A percentile compares a stretch with the other conserved stretches of the same genome.
Conservation (phyloP, 2,888 invertebrate species). For the Pseudolycoriella hygida region DNA sequence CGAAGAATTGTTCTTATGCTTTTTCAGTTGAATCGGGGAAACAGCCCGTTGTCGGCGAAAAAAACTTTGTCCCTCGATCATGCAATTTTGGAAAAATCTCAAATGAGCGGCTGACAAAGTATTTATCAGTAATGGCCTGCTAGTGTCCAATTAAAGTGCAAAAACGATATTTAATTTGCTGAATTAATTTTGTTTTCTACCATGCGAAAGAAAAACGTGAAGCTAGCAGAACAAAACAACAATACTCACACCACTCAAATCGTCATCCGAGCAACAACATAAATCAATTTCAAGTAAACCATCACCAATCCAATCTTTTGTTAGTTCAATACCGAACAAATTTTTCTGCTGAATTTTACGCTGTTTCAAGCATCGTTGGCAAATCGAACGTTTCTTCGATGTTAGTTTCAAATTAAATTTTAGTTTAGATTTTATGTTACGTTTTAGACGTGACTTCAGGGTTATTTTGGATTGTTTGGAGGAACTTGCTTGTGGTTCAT, state of each 20-base stretch:
- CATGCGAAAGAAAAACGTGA: too few species aligned
- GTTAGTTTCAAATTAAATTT: conserved; percentile 6
- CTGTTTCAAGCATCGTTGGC: conserved; percentile 24
- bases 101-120: too few species aligned
- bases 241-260: conserved; percentile 16
- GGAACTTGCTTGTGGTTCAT: background rate
- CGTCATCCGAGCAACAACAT: conserved; percentile 19
- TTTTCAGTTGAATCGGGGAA: too few species aligned
- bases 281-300: conserved; percentile 14
- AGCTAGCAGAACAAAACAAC: too few species aligned
- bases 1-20: too few species aligned
- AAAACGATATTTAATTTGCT: too few species aligned
- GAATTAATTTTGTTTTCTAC: too few species aligned
- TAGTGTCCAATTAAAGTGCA: too few species aligned
- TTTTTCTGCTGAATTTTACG: conserved; percentile 25
- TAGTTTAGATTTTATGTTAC: conserved; percentile 5
- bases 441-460: conserved; percentile 1
- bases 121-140: too few species aligned
- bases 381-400: conserved; percentile 12
- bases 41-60: too few species aligned
- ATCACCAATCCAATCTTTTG: conserved; percentile 20
- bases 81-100: too few species aligned
- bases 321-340: conserved; percentile 18
- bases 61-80: too few species aligned
- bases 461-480: background rate